Evolutionary conservation across 2,888 invertebrate species (phyloP), one percentile per base, ranked within the genome.

Genomic region (Lithophane ornitopus): DNA sequence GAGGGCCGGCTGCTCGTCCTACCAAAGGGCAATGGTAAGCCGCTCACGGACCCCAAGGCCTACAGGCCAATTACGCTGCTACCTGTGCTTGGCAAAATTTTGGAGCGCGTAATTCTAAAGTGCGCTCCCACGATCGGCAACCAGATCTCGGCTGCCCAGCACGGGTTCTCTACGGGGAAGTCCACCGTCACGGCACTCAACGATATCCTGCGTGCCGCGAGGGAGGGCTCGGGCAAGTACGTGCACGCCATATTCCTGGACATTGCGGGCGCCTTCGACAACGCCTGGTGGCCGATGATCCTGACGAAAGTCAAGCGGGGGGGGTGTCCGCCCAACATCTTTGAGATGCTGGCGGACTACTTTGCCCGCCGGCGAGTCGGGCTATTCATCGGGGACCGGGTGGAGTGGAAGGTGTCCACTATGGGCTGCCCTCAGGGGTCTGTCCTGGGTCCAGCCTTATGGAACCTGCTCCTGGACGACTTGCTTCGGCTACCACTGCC

Each of bases 251-350:
- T 90, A 0, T 81, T 89, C 1, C 34, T 91, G 19, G 91, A 91
- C 76, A 91, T 91, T 12, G 78, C 87, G 1, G 89, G 90, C 0
- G 90, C 90, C 16, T 91, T 90, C 54, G 86, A 92, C 59, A 90
- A 89, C 74, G 88, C 91, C 19, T 90, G 90, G 90, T 91, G 91
- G 90, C 90, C 90, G 8, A 89, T 89, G 87, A 81, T 91, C 7
- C 41, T 91, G 49, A 63, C 84, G 0, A 89, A 88, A 70, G 73
- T 22, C 49, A 73, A 73, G 59, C 46, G 28, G 39, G 73, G 82
- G 0, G 86, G 87, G 0, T 80, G 82, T 39, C 87, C 88, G 52
- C 76, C 75, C 0, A 86, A 90, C 80, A 81, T 90, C 59, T 89
- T 85, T 52, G 4, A 61, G 49, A 82, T 89, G 67, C 12, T 91